Percentiles rank a stretch among this genome's conserved stretches.
phyloP scores from a whole-genome alignment of 2,113 vertebrate genomes.

The Vimba vimba region DNA sequence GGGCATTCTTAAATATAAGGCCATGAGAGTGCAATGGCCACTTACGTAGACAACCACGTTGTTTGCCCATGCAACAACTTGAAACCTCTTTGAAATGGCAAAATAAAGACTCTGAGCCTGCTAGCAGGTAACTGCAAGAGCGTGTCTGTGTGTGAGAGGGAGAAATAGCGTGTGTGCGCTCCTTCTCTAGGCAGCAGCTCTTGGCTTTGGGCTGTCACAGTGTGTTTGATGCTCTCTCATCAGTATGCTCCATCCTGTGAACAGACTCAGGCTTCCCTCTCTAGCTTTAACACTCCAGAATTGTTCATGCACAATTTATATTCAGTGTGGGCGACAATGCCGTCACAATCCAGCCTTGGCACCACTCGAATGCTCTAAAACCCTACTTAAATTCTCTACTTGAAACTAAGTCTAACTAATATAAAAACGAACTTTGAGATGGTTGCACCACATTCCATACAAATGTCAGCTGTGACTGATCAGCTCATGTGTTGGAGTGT shows the following conservation, averaged over 20 bases:
- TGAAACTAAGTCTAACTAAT: conserved; percentile 8
- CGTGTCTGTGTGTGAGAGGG: conserved; percentile 2
- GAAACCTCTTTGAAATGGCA: conserved; percentile 5
- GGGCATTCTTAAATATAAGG: background rate
- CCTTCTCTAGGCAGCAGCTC: conserved; percentile 31
- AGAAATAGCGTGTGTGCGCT: conserved; percentile 13
- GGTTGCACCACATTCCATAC: background rate
- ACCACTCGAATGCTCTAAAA: conserved; percentile 35
- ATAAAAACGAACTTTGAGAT: background rate
- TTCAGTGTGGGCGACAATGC: conserved; percentile 26
- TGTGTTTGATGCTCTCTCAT: conserved; percentile 46
- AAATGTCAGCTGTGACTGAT: background rate
- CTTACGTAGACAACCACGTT: background rate
- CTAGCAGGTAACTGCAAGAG: conserved; percentile 6
- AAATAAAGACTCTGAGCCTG: background rate
- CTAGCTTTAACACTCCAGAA: conserved; percentile 45
- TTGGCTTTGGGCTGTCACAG: conserved; percentile 46
- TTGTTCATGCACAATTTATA: conserved; percentile 50
- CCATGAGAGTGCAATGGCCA: background rate
- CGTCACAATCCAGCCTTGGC: conserved; percentile 23
- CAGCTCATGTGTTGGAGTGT: background rate
- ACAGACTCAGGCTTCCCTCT: conserved; percentile 31
- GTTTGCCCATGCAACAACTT: background rate
- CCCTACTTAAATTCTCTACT: conserved; percentile 7
- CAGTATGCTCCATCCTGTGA: conserved; percentile 45